phyloP scores from a whole-genome alignment of 2,113 vertebrate genomes.

The Bujurquina vittata region DNA sequence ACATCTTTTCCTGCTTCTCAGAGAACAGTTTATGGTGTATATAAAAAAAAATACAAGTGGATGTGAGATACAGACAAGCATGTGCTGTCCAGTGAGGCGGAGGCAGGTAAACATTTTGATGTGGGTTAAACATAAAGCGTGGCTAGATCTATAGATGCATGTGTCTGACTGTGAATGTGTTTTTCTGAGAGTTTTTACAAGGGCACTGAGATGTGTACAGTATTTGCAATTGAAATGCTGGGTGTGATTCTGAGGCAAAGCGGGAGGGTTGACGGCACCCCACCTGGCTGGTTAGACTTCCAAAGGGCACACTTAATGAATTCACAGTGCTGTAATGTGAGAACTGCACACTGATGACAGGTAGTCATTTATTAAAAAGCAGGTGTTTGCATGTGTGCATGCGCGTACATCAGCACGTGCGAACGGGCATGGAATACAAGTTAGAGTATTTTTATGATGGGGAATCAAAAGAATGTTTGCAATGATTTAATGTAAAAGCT shows the following conservation, averaged over 20 bases:
- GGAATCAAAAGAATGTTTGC: not conserved
- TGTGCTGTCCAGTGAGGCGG: constrained; percentile 1
- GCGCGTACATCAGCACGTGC: not conserved
- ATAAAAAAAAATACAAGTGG: not conserved
- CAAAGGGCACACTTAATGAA: constrained; percentile 73
- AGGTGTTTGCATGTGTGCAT: constrained; percentile 23
- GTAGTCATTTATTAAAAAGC: constrained; percentile 51
- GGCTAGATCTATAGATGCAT: not conserved
- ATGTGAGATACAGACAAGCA: not conserved
- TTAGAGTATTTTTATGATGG: not conserved
- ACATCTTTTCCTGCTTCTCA: constrained; percentile 1
- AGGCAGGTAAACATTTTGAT: not conserved
- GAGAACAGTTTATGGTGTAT: not conserved
- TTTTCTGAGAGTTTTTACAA: constrained; percentile 9
- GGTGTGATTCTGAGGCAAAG: constrained; percentile 26
- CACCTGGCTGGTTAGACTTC: constrained; percentile 63
- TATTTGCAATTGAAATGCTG: constrained; percentile 72
- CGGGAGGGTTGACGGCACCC: constrained; percentile 55
- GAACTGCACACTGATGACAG: constrained; percentile 56
- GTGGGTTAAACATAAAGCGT: not conserved
- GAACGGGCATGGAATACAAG: not conserved
- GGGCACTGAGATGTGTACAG: constrained; percentile 42
- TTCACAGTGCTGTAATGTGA: constrained; percentile 56
- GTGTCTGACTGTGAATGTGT: not conserved
- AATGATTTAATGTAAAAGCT: not conserved